Base-by-base conservation (phyloP, 2,113 vertebrate genomes). In the Myiozetetes cayanensis region DNA sequence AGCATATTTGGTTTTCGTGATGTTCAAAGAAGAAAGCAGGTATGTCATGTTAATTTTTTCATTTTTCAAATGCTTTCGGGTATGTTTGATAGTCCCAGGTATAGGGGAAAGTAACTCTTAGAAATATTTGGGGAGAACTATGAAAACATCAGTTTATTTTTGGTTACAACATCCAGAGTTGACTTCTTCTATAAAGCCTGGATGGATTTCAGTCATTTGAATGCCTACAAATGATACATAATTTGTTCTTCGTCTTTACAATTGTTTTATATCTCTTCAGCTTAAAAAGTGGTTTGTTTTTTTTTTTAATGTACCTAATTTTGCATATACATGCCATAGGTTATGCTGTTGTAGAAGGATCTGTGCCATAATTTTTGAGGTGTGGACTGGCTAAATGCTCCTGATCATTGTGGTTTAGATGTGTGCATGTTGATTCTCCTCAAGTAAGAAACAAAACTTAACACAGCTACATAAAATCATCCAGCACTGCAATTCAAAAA, bases 381-480 rank as follows among this genome's bases (percentile, higher is more conserved):
- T 58, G 6, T 50, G 39, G 70, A 91, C 62, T 53, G 14, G 7
- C 7, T 10, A 15, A 49, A 41, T 82, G 8, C 47, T 76, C 25
- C 14, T 62, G 25, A 17, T 47, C 14, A 5, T 16, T 68, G 25
- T 19, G 43, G 6, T 68, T 77, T n/a, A 52, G 65, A 43, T 6
- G 16, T 4, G 8, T 22, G 3, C 9, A 0, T 66, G 13, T 53
- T 35, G 52, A 35, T n/a, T 68, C 2, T 28, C 13, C 27, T 53
- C 46, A 23, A 50, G 15, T 22, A 59, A 76, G 37, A 56, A 90
- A 41, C 2, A 35, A 65, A 5, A 23, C 16, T 82, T 82, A 68
- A 37, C 20, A 37, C 28, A 33, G 22, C 14, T 7, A 19, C 4
- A 13, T 75, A 53, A 67, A 47, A 25, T 22, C 8, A 21, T 25